A percentile compares a stretch with the other conserved stretches of the same genome.
Conservation (phyloP, 2,113 vertebrate species). For the Casuarius casuarius region DNA sequence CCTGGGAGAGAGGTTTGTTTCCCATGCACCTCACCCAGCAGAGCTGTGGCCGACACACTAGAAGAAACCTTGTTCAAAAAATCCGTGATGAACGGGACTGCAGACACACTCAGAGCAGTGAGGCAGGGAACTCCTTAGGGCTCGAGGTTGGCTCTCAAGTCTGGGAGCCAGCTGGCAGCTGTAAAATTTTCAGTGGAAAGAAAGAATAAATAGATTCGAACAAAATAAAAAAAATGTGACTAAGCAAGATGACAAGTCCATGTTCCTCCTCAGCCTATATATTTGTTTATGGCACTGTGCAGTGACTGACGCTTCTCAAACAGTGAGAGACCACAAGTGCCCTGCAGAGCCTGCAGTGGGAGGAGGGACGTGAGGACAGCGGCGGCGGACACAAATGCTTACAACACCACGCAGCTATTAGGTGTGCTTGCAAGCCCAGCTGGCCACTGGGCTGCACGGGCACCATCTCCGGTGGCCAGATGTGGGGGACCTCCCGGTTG, state of each 20-base stretch:
- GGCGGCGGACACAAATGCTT: background rate
- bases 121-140: background rate
- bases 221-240: background rate
- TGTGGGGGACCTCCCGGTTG: background rate
- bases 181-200: background rate
- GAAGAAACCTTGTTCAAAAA: background rate
- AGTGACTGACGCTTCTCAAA: background rate
- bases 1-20: background rate
- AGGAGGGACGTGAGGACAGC: background rate
- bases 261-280: background rate
- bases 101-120: rapidly evolving
- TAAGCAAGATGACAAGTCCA: background rate
- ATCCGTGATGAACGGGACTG: background rate
- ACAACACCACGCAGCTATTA: background rate
- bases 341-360: background rate
- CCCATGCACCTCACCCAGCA: background rate
- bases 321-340: background rate
- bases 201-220: background rate
- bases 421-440: background rate
- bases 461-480: background rate
- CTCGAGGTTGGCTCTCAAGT: background rate
- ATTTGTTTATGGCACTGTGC: background rate
- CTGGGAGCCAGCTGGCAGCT: background rate
- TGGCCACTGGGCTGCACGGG: background rate
- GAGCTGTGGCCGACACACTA: background rate